Evolutionary conservation across 2,113 vertebrate species (phyloP), one percentile per base, ranked within the genome.

Genomic region (Pollimyrus isidori): DNA sequence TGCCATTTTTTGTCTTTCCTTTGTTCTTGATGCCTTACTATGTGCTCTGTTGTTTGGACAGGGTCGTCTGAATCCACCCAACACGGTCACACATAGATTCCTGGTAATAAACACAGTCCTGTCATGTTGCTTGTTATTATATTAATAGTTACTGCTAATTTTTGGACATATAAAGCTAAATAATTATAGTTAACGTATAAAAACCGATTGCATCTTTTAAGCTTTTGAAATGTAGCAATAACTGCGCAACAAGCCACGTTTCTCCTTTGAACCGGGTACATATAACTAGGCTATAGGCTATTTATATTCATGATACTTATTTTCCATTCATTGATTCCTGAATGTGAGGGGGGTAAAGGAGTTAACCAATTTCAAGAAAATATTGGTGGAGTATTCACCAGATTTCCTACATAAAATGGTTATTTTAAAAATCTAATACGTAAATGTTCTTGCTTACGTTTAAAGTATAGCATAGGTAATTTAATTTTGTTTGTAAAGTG

Each of bases 61-160:
- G 45, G 48, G 58, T 88, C 86, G 39, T 30, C 87, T 45, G 10
- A 17, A 88, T 92, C 89, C 92, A 89, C 92, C 92, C 90, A 69
- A 48, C 21, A 52, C 52, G 83, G 3, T 86, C 83, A 52, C 90
- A 92, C 90, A 87, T 19, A 90, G 92, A 91, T 87, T 94, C 93
- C 93, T 92, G 91, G 21, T 91, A 91, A 90, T n/a, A 52, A 88
- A 90, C 90, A 88, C 91, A 56, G 89, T 90, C 89, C 89, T 53
- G 85, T 89, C 89, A 82, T 89, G 88, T 92, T 76, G 86, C 91
- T 89, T 92, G 92, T 30, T 10, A 30, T 69, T 30, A 30, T 11
- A 76, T 88, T 89, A 65, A 93, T 93, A 92, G 93, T 91, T 92
- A 39, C 13, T 56, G 53, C 91, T 91, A 89, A 92, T 91, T 88